These are phyloP conservation scores for Cyprinodon diabolis DNA, from an alignment of 2,797 vertebrate genomes.

Conservation along the genomic window DNA sequence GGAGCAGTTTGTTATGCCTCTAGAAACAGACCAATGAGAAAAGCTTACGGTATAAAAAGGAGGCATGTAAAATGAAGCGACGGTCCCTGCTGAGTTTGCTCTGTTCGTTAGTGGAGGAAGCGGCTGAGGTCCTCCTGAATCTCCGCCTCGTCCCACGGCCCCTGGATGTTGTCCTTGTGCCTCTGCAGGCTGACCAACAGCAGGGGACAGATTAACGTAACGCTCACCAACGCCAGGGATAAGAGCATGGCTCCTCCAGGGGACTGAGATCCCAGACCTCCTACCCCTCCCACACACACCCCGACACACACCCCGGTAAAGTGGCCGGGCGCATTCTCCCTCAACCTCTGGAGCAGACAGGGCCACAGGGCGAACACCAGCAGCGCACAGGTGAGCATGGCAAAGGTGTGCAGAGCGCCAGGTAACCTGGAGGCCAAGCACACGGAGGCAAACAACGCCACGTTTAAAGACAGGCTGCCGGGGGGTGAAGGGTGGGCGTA, in stretches of 20 bases:
- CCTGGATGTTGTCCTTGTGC: slow-evolving; percentile 97
- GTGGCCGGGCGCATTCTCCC: slow-evolving; percentile 78
- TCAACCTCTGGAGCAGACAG: slow-evolving; percentile 90
- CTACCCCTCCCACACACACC: slow-evolving; percentile 83
- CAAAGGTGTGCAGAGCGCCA: slow-evolving; percentile 90
- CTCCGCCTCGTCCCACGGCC: slow-evolving; percentile 98
- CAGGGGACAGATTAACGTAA: slow-evolving; percentile 90
- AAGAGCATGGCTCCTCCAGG: slow-evolving; percentile 86
- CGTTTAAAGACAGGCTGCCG: slow-evolving; percentile 95
- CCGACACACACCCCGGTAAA: slow-evolving; percentile 85
- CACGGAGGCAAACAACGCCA: slow-evolving; percentile 95
- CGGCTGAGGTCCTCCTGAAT: slow-evolving; percentile 93
- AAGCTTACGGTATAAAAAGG: not conserved
- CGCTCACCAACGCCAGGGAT: slow-evolving; percentile 79
- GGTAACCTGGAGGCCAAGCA: slow-evolving; percentile 95
- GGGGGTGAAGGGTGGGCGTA: slow-evolving; percentile 86
- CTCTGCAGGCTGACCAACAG: slow-evolving; percentile 90
- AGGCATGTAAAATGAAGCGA: not conserved
- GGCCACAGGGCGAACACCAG: slow-evolving; percentile 97
- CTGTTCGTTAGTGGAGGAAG: slow-evolving; percentile 79
- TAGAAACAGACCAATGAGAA: not conserved
- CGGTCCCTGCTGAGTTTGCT: not conserved
- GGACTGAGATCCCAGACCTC: slow-evolving; percentile 82
- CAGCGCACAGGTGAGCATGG: slow-evolving; percentile 94
- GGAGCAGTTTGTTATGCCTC: not conserved